These are phyloP conservation scores for Phoeniculus purpureus DNA, from an alignment of 2,797 vertebrate genomes.

Conservation along the genomic window DNA sequence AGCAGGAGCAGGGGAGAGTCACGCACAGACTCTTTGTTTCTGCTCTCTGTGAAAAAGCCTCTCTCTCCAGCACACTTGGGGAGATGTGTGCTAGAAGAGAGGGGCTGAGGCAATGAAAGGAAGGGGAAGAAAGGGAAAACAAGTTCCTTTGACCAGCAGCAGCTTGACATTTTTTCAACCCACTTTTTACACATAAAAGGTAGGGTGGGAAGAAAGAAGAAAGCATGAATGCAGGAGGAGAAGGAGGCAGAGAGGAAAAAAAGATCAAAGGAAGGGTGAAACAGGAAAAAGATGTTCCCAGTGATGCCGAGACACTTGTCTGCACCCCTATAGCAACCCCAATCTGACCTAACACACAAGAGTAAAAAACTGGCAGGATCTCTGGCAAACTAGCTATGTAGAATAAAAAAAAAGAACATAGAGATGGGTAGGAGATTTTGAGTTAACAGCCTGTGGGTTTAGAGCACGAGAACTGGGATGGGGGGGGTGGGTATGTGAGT, in stretches of 20 bases:
- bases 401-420: neutral
- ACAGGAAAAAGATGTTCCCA: conserved; percentile 14
- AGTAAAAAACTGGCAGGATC: neutral
- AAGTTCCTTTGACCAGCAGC: conserved; percentile 52
- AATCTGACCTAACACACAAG: conserved; percentile 1
- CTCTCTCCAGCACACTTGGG: neutral
- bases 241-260: conserved; percentile 29
- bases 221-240: conserved; percentile 43
- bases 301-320: neutral
- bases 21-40: neutral
- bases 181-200: conserved; percentile 52
- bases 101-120: neutral
- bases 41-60: neutral
- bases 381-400: neutral
- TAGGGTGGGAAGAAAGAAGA: conserved; percentile 29
- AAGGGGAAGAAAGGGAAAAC: conserved; percentile 31
- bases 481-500: neutral
- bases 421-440: neutral
- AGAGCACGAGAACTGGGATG: neutral
- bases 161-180: conserved; percentile 45
- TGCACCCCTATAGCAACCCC: neutral
- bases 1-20: neutral
- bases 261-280: conserved; percentile 40
- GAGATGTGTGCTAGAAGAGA: neutral
- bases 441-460: conserved; percentile 6